phyloP scores from a whole-genome alignment of 2,888 invertebrate species.

The Rugalucina vietnamica region DNA sequence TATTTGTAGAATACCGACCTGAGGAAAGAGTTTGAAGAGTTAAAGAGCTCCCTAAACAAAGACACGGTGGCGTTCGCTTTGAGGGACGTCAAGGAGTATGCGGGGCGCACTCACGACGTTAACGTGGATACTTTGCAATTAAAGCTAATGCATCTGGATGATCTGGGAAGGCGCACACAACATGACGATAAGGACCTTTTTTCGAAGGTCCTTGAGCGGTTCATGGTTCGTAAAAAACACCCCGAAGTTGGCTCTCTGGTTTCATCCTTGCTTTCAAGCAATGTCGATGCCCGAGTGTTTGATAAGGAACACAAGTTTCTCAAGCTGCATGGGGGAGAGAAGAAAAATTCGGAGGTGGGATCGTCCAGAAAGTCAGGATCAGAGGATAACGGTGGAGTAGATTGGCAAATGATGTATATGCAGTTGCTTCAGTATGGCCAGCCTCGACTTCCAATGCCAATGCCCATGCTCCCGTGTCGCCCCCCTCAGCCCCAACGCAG shows the following conservation, averaged over 20 bases:
- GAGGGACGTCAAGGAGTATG: conserved; percentile 24
- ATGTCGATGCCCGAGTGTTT: conserved; percentile 6
- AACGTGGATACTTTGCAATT: conserved; percentile 26
- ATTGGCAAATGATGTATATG: too few species aligned
- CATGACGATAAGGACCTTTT: conserved; percentile 7
- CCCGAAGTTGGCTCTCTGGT: background rate
- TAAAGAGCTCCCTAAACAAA: background rate
- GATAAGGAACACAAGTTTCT: conserved; percentile 29
- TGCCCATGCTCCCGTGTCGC: too few species aligned
- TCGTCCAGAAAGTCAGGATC: too few species aligned
- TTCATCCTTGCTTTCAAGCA: conserved; percentile 6
- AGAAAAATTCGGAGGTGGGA: too few species aligned
- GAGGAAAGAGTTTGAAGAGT: background rate
- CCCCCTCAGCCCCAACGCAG: too few species aligned
- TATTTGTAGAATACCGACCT: background rate
- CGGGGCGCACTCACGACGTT: conserved; percentile 5
- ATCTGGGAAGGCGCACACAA: conserved; percentile 2
- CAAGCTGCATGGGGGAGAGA: conserved; percentile 16
- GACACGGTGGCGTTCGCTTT: conserved; percentile 15
- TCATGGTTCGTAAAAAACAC: background rate
- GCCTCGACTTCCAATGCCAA: too few species aligned
- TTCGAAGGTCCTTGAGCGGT: background rate
- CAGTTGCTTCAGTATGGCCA: too few species aligned
- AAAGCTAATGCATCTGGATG: conserved; percentile 31
- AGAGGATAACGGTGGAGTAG: too few species aligned